Percentiles rank a stretch among this genome's conserved stretches.
Evolutionary conservation across 1,140 invertebrate genomes (phyloP).

Genomic region (Saccostrea echinata): DNA sequence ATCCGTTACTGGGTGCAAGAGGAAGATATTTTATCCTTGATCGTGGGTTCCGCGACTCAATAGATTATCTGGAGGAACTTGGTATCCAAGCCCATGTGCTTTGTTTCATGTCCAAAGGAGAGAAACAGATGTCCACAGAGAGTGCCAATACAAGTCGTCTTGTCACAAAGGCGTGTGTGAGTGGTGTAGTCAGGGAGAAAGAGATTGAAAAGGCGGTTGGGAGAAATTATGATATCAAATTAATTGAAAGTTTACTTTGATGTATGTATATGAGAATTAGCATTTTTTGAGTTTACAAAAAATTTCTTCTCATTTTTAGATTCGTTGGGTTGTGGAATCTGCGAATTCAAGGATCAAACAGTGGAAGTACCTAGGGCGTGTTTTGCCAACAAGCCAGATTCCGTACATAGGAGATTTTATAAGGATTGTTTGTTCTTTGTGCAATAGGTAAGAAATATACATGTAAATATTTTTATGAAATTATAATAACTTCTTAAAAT

Average conservation of each 20-base stretch:
- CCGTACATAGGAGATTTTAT: no score
- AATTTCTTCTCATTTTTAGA: slow-evolving; percentile 34
- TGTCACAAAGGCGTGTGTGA: slow-evolving; percentile 4
- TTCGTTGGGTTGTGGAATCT: slow-evolving; percentile 58
- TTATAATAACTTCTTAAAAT: no score
- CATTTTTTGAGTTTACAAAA: background rate
- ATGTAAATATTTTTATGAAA: no score
- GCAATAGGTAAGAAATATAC: no score
- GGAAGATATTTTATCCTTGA: slow-evolving; percentile 36
- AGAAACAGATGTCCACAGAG: slow-evolving; percentile 6
- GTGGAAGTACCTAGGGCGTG: slow-evolving; percentile 50
- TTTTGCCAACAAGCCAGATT: slow-evolving; percentile 52
- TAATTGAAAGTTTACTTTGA: background rate
- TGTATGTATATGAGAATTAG: background rate
- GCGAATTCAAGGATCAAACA: slow-evolving; percentile 57
- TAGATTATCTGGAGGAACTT: background rate
- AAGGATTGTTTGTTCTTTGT: no score
- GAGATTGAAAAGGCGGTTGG: no score
- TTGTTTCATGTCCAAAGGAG: slow-evolving; percentile 14
- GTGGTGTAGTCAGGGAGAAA: no score
- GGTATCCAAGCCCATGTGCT: background rate
- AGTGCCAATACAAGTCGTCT: slow-evolving; percentile 38
- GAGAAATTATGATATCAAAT: background rate
- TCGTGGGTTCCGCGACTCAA: background rate
- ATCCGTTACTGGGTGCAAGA: slow-evolving; percentile 29